Percentiles rank a stretch among this genome's conserved stretches.
Evolutionary conservation across 2,797 vertebrate species (phyloP).

Genomic region (Lepus townsendii): DNA sequence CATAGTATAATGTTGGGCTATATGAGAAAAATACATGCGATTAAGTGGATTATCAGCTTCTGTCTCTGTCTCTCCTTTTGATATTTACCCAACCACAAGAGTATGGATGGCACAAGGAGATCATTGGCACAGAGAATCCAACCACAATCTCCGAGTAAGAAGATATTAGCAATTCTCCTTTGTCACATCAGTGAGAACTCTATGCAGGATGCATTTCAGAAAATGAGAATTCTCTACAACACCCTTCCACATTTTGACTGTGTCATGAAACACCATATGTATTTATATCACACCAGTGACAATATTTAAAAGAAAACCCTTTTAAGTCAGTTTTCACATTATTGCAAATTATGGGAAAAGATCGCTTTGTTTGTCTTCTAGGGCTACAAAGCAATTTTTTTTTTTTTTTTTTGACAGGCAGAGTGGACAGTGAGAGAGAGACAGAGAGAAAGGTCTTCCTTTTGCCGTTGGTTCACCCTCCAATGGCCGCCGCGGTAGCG

Average conservation of each 20-base stretch:
- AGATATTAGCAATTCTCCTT: not conserved
- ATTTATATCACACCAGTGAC: conserved; percentile 76
- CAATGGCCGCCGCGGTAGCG: too few species aligned
- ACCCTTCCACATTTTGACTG: conserved; percentile 31
- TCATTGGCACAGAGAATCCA: not conserved
- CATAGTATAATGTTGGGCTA: not conserved
- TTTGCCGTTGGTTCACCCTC: too few species aligned
- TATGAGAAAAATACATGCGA: not conserved
- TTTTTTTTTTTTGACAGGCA: not conserved
- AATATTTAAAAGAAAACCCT: conserved; percentile 70
- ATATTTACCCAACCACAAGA: not conserved
- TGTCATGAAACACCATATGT: conserved; percentile 73
- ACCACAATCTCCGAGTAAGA: not conserved
- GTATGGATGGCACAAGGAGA: not conserved
- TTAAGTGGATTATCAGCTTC: not conserved
- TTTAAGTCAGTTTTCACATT: conserved; percentile 76
- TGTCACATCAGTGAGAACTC: not conserved
- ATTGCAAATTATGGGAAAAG: conserved; percentile 72
- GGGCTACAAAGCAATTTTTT: conserved; percentile 11
- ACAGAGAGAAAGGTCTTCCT: too few species aligned
- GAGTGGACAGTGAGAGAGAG: too few species aligned
- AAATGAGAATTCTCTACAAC: conserved; percentile 23
- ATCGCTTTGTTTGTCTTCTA: conserved; percentile 59
- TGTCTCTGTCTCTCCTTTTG: not conserved
- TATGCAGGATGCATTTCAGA: not conserved